Evolutionary conservation across 2,113 vertebrate species (phyloP).

Genomic region (Zapornia atra): DNA sequence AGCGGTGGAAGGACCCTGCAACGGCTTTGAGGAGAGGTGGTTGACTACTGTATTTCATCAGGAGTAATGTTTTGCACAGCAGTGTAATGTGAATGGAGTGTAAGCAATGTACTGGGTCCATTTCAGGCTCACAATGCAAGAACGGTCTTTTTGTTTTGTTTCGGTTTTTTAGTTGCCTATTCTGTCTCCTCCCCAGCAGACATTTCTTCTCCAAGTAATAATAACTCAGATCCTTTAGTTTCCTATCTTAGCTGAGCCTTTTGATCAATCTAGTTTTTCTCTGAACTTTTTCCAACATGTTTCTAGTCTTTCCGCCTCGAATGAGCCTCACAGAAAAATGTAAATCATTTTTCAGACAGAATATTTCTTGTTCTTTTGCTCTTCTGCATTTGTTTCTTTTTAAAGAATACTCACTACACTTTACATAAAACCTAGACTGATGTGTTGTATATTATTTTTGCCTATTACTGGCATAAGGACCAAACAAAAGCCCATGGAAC

Average conservation of each 20-base stretch:
- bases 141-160: background rate
- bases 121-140: background rate
- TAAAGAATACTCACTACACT: background rate
- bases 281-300: constrained; percentile 16
- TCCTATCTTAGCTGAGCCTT: background rate
- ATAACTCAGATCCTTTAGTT: background rate
- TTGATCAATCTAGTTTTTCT: background rate
- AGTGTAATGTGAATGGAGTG: background rate
- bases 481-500: background rate
- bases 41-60: background rate
- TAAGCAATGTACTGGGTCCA: background rate
- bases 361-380: background rate
- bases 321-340: constrained; percentile 34
- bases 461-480: background rate
- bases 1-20: background rate
- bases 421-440: background rate
- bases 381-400: background rate
- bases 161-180: background rate
- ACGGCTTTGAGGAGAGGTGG: background rate
- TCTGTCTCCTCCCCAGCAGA: background rate
- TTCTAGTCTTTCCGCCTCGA: constrained; percentile 20
- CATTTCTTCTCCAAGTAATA: background rate
- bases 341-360: background rate
- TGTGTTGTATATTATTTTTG: background rate
- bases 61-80: background rate